A percentile compares a stretch with the other conserved stretches of the same genome.
Conservation (phyloP, 2,113 vertebrate genomes). For the Chaetorhynchus papuensis region DNA sequence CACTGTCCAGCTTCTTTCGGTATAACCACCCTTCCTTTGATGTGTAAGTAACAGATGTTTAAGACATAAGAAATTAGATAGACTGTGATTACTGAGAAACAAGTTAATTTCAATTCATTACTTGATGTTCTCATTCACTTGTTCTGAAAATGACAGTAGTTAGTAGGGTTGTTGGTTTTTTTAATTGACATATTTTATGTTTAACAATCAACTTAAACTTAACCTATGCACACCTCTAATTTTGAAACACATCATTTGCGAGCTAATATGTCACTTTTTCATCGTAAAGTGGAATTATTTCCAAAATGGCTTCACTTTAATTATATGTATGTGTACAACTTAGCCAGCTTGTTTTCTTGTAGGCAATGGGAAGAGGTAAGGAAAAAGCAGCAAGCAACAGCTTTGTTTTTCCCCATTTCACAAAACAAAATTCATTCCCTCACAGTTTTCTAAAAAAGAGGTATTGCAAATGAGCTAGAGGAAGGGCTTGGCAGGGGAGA, state of each 20-base stretch:
- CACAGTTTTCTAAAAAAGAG: background rate
- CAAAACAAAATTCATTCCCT: background rate
- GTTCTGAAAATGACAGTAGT: slow-evolving; percentile 24
- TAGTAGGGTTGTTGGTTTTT: slow-evolving; percentile 35
- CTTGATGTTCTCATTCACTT: slow-evolving; percentile 28
- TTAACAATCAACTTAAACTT: background rate
- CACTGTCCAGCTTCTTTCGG: background rate
- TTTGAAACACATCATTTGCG: slow-evolving; percentile 36
- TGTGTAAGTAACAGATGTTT: slow-evolving; percentile 22
- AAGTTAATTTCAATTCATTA: background rate
- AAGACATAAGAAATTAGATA: slow-evolving; percentile 14
- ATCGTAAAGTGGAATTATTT: background rate
- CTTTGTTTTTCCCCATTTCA: background rate
- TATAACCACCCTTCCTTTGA: slow-evolving; percentile 2
- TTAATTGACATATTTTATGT: slow-evolving; percentile 12
- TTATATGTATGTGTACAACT: background rate
- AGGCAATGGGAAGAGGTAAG: background rate
- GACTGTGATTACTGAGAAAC: slow-evolving; percentile 22
- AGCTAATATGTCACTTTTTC: background rate
- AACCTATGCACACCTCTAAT: slow-evolving; percentile 11
- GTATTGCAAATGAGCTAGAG: background rate
- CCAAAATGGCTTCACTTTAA: slow-evolving; percentile 31
- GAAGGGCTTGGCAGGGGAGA: background rate
- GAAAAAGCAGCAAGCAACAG: background rate
- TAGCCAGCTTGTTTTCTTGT: background rate